Evolutionary conservation across 2,797 vertebrate species (phyloP), one percentile per base, ranked within the genome.

Genomic region (Platalea minor): DNA sequence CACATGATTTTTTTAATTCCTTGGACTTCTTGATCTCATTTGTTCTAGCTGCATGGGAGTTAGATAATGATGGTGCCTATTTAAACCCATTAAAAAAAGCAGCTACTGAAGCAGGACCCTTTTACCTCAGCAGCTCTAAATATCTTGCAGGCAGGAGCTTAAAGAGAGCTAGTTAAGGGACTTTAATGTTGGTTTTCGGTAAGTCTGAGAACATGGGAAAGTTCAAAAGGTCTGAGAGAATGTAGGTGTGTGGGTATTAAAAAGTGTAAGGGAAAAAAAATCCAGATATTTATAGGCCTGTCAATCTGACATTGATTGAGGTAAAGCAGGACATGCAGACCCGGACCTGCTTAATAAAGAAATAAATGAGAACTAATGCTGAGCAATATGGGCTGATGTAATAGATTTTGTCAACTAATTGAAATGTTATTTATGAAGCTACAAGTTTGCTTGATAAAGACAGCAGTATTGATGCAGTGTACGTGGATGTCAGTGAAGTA

Each of bases 331-430:
- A 69, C 41, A 5, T 68, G 61, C 61, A 88, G 82, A 72, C 35
- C 61, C 0, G 0, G 89, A 61, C 78, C 64, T 46, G 41, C 69
- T 94, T 93, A 92, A 91, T 92, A 91, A 91, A 80, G 72, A 85
- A 95, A 95, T 78, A 92, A 91, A 91, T 57, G 84, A 88, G 82
- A 96, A 78, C 65, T 95, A 95, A 88, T 64, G 59, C 88, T 56
- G 67, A 94, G 82, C 89, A 93, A 35, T 86, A 81, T 70, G 74
- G 61, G 39, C 77, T 90, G 82, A 82, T 84, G 94, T 95, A 95
- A 95, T 88, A 88, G 88, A 70, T 84, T 88, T 87, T 95, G 93
- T 95, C 89, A 91, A 56, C 85, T 96, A 95, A 96, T 82, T 96
- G 91, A 87, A 88, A 84, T 76, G 76, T 94, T 95, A 67, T 96